Evolutionary conservation across 2,888 invertebrate species (phyloP).

Genomic region (Pomacea canaliculata): DNA sequence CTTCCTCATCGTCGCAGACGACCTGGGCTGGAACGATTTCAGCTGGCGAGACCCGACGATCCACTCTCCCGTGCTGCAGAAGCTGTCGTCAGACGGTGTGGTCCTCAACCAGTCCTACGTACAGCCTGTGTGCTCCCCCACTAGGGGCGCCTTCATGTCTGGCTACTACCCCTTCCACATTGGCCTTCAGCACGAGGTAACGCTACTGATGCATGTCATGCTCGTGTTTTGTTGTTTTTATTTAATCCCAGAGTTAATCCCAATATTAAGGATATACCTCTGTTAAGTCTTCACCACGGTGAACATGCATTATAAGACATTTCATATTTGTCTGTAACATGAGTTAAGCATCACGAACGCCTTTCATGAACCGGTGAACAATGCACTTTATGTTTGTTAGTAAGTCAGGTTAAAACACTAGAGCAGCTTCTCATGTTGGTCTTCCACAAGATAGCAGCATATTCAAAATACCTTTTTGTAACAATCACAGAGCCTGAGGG

Average conservation of each 20-base stretch:
- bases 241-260: no score
- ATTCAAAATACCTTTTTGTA: no score
- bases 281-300: no score
- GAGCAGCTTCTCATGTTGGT: no score
- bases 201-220: neutral
- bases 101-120: constrained; percentile 29
- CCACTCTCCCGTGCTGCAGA: constrained; percentile 22
- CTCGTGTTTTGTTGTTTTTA: neutral
- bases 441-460: no score
- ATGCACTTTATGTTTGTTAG: no score
- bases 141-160: constrained; percentile 30
- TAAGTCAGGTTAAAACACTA: no score
- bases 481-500: constrained; percentile 15
- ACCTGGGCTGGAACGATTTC: constrained; percentile 29
- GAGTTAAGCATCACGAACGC: no score
- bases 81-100: constrained; percentile 23
- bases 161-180: constrained; percentile 27
- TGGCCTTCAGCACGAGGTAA: constrained; percentile 25
- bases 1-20: constrained; percentile 24
- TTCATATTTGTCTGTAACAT: no score
- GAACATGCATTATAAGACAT: no score
- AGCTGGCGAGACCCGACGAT: constrained; percentile 25
- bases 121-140: constrained; percentile 31
- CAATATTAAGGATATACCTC: no score
- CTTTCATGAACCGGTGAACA: no score